phyloP scores from a whole-genome alignment of 1,140 invertebrate genomes.

The Dendroctonus ponderosae region DNA sequence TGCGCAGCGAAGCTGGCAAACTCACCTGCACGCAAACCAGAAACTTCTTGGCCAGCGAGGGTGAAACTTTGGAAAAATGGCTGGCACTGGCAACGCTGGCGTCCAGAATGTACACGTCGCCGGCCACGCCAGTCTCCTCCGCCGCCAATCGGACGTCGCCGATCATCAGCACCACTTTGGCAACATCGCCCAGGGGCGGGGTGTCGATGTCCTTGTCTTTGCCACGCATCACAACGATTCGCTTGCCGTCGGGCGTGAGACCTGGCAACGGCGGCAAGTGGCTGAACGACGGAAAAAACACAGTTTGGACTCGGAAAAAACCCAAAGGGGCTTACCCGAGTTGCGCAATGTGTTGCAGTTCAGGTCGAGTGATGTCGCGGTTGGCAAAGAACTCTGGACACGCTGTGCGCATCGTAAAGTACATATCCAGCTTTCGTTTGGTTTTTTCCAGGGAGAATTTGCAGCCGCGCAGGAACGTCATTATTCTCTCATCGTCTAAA shows the following conservation, averaged over 20 bases:
- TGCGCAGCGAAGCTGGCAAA: background rate
- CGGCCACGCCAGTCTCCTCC: constrained; percentile 73
- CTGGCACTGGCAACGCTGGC: constrained; percentile 69
- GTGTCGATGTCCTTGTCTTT: constrained; percentile 59
- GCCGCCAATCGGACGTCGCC: constrained; percentile 76
- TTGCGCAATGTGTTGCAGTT: constrained; percentile 68
- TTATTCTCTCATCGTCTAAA: constrained; percentile 68
- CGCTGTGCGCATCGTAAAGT: constrained; percentile 77
- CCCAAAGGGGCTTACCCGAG: constrained; percentile 61
- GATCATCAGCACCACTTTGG: constrained; percentile 79
- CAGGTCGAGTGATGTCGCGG: constrained; percentile 67
- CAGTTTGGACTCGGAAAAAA: background rate
- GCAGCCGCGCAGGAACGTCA: constrained; percentile 77
- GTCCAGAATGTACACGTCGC: constrained; percentile 78
- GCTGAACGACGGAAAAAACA: constrained; percentile 51
- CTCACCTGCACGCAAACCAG: constrained; percentile 69
- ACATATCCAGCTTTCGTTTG: constrained; percentile 76
- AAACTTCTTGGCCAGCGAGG: constrained; percentile 75
- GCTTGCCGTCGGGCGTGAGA: constrained; percentile 71
- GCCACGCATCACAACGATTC: constrained; percentile 71
- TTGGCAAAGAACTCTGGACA: constrained; percentile 81
- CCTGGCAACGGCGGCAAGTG: constrained; percentile 75
- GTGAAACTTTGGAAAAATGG: constrained; percentile 75
- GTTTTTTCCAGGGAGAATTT: constrained; percentile 81
- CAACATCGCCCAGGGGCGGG: constrained; percentile 63